A percentile compares a stretch with the other conserved stretches of the same genome.
Conservation (phyloP, 2,113 vertebrate genomes). For the Mus pahari region DNA sequence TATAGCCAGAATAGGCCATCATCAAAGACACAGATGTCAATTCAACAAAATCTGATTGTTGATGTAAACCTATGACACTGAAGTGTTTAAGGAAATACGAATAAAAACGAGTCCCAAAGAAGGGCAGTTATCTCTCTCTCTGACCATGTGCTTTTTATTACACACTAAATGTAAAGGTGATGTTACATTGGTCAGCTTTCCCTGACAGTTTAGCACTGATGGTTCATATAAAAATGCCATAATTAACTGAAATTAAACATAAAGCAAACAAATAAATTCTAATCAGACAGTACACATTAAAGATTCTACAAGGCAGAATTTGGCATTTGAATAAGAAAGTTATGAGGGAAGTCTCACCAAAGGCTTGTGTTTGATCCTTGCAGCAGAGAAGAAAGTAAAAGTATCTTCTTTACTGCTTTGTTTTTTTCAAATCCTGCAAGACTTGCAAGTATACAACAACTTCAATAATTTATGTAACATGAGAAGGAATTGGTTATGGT, state of each 20-base stretch:
- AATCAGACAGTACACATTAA: slow-evolving; percentile 61
- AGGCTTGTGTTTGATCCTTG: slow-evolving; percentile 65
- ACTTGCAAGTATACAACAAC: slow-evolving; percentile 56
- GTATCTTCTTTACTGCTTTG: not conserved
- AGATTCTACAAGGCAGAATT: slow-evolving; percentile 50
- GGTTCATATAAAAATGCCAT: slow-evolving; percentile 27
- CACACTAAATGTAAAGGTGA: not conserved
- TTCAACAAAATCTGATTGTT: not conserved
- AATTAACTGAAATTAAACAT: slow-evolving; percentile 18
- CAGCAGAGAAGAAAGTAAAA: slow-evolving; percentile 69
- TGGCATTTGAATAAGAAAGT: slow-evolving; percentile 45
- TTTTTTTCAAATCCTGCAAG: slow-evolving; percentile 63
- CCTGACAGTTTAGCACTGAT: not conserved
- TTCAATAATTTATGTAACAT: slow-evolving; percentile 68
- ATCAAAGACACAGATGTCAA: not conserved
- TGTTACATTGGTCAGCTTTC: not conserved
- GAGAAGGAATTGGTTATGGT: slow-evolving; percentile 38
- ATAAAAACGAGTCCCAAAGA: slow-evolving; percentile 19
- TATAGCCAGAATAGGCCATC: not conserved
- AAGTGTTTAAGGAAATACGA: slow-evolving; percentile 14
- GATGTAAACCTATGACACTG: not conserved
- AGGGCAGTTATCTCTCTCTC: slow-evolving; percentile 23
- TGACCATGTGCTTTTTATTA: not conserved
- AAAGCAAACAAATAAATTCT: slow-evolving; percentile 57
- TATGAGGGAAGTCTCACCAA: slow-evolving; percentile 17